Evolutionary conservation across 2,797 vertebrate genomes (phyloP), one percentile per base, ranked within the genome.

Genomic region (Decapterus maruadsi): DNA sequence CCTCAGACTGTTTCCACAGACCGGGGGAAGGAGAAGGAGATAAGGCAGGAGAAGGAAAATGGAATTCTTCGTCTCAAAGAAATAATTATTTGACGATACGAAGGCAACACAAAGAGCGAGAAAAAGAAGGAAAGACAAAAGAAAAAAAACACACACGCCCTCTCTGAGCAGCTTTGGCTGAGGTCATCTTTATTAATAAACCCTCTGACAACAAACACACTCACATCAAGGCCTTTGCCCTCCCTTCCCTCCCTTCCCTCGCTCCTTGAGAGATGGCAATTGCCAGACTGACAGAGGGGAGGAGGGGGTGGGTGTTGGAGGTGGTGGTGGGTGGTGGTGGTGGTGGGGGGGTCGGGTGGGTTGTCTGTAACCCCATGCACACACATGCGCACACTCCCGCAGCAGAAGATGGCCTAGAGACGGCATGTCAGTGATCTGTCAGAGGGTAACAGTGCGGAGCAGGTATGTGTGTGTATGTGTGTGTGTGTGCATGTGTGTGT

Each of bases 181-280:
- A 94, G 92, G 94, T 95, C 93, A 95, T 94, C 92, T 94, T 94
- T 96, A 95, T 96, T 95, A 95, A 95, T 94, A 95, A 93, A 86
- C 87, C 84, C 82, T 87, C 89, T 89, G 90, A 93, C 90, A 94
- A 94, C 89, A 93, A 90, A 90, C 92, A 89, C 87, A 84, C 89
- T 90, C 77, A 78, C 88, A 87, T 89, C 89, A 82, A 87, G 90
- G 81, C 87, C 78, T 68, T 65, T n/a, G 0, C 80, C 70, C 75
- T 76, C 78, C 73, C 82, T 84, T 74, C 80, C 70, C 75, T 76
- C 78, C 73, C 82, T 84, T 74, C 75, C 65, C 84, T 61, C 62
- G 73, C 85, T 86, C 71, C 87, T 88, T 88, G 86, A 92, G 80
- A 92, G 86, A 93, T 90, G 86, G 84, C 90, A 89, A 72, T 77